Evolutionary conservation across 2,113 vertebrate species (phyloP), one percentile per base, ranked within the genome.

Genomic region (Otolemur garnettii): DNA sequence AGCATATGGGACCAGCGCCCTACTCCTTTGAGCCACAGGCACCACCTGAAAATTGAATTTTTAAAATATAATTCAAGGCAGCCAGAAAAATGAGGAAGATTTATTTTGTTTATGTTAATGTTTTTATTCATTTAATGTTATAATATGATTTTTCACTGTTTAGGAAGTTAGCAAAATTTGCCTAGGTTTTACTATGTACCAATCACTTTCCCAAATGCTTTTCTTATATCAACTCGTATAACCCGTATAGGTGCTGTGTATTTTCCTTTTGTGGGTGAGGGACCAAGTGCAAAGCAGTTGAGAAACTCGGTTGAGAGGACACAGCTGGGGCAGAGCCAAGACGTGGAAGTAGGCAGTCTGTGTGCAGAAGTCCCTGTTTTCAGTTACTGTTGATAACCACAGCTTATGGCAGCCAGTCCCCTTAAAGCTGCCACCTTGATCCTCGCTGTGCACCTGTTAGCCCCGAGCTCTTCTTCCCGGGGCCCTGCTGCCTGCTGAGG

Each of bases 211-310:
- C 74, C 35, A 84, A 62, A 75, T 60, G 24, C 13, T 57, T 85
- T 33, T 19, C 38, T 1, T 83, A 26, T 77, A 53, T 45, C 68
- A 14, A 68, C 24, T 77, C 33, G 79, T 84, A 82, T 75, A 68
- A 74, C 64, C 83, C 28, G 89, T 50, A 62, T 62, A 68, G n/a
- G 5, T 62, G 38, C 33, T 38, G 2, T 53, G 1, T 78, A 30
- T 90, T 96, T 94, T 66, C 69, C 42, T 85, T 81, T 88, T 82
- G 72, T 30, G 72, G 68, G 64, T 66, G 45, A 93, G 91, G 38
- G 85, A 84, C 81, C 62, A 87, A 90, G 35, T 35, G 0, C 12
- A 66, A 35, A 42, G 28, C 35, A 45, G 35, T 84, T 86, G 69
- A 82, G 9, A 87, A 85, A 85, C 66, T 94, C 42, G 21, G 17